These are phyloP conservation scores for Turritopsis rubra DNA, from an alignment of 30 jellyfish, hydroid and myxozoan genomes.

Conservation along the genomic window DNA sequence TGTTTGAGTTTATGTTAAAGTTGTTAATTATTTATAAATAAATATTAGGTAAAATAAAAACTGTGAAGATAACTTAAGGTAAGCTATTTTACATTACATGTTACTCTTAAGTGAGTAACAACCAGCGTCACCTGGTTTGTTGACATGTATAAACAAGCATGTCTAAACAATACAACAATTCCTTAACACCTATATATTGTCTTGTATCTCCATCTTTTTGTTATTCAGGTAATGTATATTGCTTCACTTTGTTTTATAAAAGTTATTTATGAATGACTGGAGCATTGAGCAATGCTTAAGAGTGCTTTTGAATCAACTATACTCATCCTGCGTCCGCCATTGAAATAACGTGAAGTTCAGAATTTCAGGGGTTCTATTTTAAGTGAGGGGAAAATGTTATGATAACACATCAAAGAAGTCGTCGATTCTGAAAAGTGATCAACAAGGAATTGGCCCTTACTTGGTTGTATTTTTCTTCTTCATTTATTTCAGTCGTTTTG, in stretches of 20 bases:
- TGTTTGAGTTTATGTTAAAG: neutral
- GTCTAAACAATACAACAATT: neutral
- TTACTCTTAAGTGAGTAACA: slow-evolving; percentile 5
- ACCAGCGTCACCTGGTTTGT: slow-evolving; percentile 32
- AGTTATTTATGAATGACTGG: too few relatives aligned
- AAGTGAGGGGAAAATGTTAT: too few relatives aligned
- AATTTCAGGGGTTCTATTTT: too few relatives aligned
- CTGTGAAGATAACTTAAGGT: slow-evolving; percentile 5
- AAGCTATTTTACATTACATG: slow-evolving; percentile 7
- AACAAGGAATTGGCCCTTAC: slow-evolving; percentile 13
- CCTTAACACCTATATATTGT: neutral
- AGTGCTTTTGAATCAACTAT: too few relatives aligned
- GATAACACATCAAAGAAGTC: too few relatives aligned
- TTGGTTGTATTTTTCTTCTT: neutral
- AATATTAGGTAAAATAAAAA: slow-evolving; percentile 15
- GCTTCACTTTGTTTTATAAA: too few relatives aligned
- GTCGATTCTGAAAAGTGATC: neutral
- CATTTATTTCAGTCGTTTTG: slow-evolving; percentile 59
- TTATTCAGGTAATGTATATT: neutral
- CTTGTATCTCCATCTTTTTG: neutral
- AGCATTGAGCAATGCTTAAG: too few relatives aligned
- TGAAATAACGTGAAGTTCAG: too few relatives aligned
- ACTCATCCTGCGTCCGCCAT: too few relatives aligned
- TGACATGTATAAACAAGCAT: neutral
- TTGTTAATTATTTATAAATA: slow-evolving; percentile 9